Evolutionary conservation across 2,888 invertebrate genomes (phyloP).

Genomic region (Chrysodeixis includens): DNA sequence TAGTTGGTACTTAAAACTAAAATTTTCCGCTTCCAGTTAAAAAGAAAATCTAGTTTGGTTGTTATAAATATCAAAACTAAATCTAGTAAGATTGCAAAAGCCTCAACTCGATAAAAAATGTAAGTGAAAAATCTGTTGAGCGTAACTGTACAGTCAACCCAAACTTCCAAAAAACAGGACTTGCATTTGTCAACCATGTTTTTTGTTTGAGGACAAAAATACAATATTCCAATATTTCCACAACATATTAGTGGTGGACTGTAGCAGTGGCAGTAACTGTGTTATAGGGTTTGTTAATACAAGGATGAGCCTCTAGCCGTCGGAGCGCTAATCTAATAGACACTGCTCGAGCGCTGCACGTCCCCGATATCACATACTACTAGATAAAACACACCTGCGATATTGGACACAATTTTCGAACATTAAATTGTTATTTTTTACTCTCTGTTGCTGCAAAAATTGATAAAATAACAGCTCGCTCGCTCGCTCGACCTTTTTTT

Average conservation of each 20-base stretch:
- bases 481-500: background rate
- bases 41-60: too few species aligned
- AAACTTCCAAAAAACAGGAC: background rate
- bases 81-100: too few species aligned
- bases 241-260: background rate
- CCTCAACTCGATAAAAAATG: too few species aligned
- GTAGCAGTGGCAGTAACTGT: background rate
- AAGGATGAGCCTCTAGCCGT: conserved; percentile 5
- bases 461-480: background rate
- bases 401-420: background rate
- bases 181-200: background rate
- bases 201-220: background rate
- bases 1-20: too few species aligned
- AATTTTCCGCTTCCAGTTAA: too few species aligned
- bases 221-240: background rate
- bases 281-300: conserved; percentile 5
- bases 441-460: background rate
- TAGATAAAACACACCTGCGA: conserved; percentile 1
- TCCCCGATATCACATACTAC: background rate
- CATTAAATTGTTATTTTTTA: background rate
- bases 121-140: too few species aligned
- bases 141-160: too few species aligned
- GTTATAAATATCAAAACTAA: too few species aligned
- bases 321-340: conserved; percentile 8
- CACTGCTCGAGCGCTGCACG: conserved; percentile 1